Conservation (phyloP, 2,888 invertebrate genomes). For the Calephelis perditalis region DNA sequence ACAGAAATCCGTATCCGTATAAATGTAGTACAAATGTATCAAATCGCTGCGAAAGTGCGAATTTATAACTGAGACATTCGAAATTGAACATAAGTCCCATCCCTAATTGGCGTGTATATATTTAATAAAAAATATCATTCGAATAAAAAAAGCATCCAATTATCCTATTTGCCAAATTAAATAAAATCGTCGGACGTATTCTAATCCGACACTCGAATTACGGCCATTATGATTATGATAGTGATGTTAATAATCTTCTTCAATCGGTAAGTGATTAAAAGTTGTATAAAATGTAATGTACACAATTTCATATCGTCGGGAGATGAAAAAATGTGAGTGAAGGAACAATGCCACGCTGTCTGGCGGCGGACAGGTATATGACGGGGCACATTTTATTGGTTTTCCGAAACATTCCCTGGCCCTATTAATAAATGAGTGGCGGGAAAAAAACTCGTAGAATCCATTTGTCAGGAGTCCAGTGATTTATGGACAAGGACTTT, state of each 20-base stretch:
- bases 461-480: conserved; percentile 73
- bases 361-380: conserved; percentile 74
- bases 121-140: no score
- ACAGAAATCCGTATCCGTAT: no score
- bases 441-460: conserved; percentile 73
- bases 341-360: conserved; percentile 75
- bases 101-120: no score
- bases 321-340: conserved; percentile 42
- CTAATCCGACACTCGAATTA: conserved; percentile 33
- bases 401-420: conserved; percentile 75
- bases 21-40: no score
- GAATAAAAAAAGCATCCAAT: neutral
- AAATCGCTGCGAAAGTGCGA: no score
- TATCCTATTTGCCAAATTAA: neutral
- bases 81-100: no score
- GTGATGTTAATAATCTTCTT: conserved; percentile 34
- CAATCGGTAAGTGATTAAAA: conserved; percentile 38
- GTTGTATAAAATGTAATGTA: conserved; percentile 32
- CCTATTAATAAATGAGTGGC: conserved; percentile 77
- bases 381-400: conserved; percentile 78
- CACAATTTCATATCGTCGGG: conserved; percentile 37
- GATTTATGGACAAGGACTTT: conserved; percentile 74
- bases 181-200: conserved; percentile 17
- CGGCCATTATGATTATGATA: conserved; percentile 28
- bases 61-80: no score